These are phyloP conservation scores for Autographa pulchrina DNA, from an alignment of 2,888 invertebrate genomes.

Conservation along the genomic window DNA sequence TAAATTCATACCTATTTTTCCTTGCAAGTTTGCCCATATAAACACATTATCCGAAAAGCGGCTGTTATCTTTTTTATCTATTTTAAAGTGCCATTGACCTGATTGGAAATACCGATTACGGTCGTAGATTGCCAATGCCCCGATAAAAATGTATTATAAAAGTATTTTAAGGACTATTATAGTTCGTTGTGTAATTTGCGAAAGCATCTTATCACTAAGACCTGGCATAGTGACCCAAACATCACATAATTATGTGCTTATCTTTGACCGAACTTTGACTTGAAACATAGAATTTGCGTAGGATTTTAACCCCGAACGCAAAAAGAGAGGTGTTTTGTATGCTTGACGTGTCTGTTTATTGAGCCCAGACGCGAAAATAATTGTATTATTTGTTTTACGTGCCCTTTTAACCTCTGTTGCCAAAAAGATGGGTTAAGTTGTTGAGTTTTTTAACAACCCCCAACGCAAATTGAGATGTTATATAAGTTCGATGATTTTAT, in stretches of 20 bases:
- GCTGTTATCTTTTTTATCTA: constrained; percentile 54
- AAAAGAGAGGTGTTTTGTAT: too few species aligned
- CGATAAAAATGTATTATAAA: constrained; percentile 39
- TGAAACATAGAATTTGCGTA: constrained; percentile 24
- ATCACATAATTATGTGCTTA: constrained; percentile 50
- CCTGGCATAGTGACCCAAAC: constrained; percentile 63
- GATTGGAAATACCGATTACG: constrained; percentile 60
- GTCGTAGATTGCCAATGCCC: constrained; percentile 45
- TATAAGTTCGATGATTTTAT: too few species aligned
- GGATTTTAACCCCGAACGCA: not conserved
- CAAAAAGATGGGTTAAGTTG: too few species aligned
- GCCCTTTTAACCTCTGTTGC: too few species aligned
- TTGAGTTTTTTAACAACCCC: too few species aligned
- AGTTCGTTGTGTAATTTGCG: constrained; percentile 20
- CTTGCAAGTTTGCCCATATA: constrained; percentile 3
- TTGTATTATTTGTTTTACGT: too few species aligned
- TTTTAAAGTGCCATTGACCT: constrained; percentile 69
- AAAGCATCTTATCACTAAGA: constrained; percentile 53
- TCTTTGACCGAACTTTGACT: constrained; percentile 47
- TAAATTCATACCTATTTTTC: not conserved
- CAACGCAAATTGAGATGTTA: too few species aligned
- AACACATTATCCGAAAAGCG: constrained; percentile 18
- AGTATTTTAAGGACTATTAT: constrained; percentile 9
- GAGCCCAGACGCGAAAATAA: too few species aligned
- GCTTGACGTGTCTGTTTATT: too few species aligned